Base-by-base conservation (phyloP, 2,797 vertebrate species). In the Ispidina lecontei region DNA sequence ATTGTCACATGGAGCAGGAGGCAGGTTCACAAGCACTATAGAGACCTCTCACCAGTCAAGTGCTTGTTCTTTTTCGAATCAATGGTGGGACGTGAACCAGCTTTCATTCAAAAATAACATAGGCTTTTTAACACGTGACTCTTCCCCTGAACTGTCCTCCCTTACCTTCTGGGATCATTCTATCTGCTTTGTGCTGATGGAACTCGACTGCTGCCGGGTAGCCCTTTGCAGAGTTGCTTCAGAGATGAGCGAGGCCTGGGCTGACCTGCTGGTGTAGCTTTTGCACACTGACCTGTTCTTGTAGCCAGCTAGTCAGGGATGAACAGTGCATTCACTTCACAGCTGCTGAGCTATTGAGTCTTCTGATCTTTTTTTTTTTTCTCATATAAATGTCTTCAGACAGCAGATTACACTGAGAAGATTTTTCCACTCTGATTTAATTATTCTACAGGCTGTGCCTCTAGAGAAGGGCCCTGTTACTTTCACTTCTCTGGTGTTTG, bases 401-500 rank as follows among this genome's bases (percentile, higher is more conserved):
- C 83, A 82, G 72, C 68, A 82, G 47, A 26, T 69, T 78, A 76
- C n/a, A 39, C 37, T 39, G 35, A 73, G 71, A 84, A 84, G 62
- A 81, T 68, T 65, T 95, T 94, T 80, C 69, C 22, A 44, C 74
- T 91, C 87, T 33, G 28, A 51, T 87, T 82, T 84, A 84, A 73
- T 83, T 83, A 47, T 56, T 69, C 65, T 63, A 35, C 39, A 54
- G 71, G 43, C 77, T 28, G 2, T 1, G 5, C 41, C 72, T 75
- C 85, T 59, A 39, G 88, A 86, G 77, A 49, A 49, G 43, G n/a
- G 43, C 62, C 1, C 2, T 33, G 44, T 93, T 91, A 62, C 73
- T 91, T 76, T 67, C 60, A 90, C 60, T 7, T 55, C 46, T 44
- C 55, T 72, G 68, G 19, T 17, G 83, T 81, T 81, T 82, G 31